phyloP scores from a whole-genome alignment of 2,888 invertebrate species.

The Caenorhabditis angaria region DNA sequence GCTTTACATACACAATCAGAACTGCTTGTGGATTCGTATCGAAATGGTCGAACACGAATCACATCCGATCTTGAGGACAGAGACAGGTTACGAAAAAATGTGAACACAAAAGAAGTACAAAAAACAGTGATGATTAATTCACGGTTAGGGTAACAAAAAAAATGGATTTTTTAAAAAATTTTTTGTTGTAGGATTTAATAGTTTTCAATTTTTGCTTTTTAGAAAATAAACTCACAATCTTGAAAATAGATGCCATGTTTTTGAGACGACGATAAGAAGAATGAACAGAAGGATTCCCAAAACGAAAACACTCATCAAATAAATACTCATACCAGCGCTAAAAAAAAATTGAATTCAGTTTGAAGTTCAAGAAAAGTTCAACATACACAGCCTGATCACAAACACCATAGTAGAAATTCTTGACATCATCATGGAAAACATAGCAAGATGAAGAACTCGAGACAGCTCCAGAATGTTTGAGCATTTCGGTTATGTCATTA shows the following conservation, averaged over 20 bases:
- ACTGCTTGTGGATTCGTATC: slow-evolving; percentile 37
- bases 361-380: neutral
- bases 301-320: slow-evolving; percentile 58
- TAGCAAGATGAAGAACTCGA: slow-evolving; percentile 62
- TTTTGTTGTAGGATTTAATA: too few relatives aligned
- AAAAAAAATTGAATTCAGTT: slow-evolving; percentile 14
- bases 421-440: slow-evolving; percentile 58
- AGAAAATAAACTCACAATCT: slow-evolving; percentile 55
- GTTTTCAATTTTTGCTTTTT: too few relatives aligned
- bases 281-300: slow-evolving; percentile 64
- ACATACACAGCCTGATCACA: slow-evolving; percentile 66
- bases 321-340: slow-evolving; percentile 61
- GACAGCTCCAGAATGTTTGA: slow-evolving; percentile 63
- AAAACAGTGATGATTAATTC: slow-evolving; percentile 13
- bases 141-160: neutral
- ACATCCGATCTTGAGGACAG: slow-evolving; percentile 22
- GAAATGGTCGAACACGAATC: slow-evolving; percentile 45
- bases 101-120: slow-evolving; percentile 1
- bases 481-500: slow-evolving; percentile 53
- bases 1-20: slow-evolving; percentile 35
- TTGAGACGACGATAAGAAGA: slow-evolving; percentile 65
- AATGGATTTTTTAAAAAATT: too few relatives aligned
- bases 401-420: slow-evolving; percentile 59
- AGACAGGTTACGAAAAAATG: slow-evolving; percentile 1
- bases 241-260: slow-evolving; percentile 68